Conservation (phyloP, 2,888 invertebrate species). For the Pollenia angustigena region DNA sequence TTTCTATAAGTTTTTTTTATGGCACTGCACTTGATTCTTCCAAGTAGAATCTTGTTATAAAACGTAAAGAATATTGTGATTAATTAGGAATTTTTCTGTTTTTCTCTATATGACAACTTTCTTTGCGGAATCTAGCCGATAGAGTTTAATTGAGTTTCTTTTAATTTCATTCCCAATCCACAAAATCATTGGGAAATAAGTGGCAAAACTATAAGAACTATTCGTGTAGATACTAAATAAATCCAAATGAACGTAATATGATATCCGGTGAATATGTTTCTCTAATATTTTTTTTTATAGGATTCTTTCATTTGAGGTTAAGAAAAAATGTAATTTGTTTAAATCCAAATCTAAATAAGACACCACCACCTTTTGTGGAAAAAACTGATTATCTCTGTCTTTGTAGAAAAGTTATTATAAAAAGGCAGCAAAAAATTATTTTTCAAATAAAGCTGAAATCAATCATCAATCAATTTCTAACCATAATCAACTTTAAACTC, state of each 20-base stretch:
- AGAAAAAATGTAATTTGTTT: not conserved
- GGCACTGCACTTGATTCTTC: constrained; percentile 11
- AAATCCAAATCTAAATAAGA: constrained; percentile 27
- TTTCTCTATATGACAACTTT: constrained; percentile 13
- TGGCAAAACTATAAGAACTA: constrained; percentile 62
- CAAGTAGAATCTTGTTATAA: not conserved
- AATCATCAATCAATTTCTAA: constrained; percentile 70
- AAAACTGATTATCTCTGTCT: constrained; percentile 63
- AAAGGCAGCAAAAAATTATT: not conserved
- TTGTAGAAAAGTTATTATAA: not conserved
- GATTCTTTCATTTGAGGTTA: not conserved
- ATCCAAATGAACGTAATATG: constrained; percentile 69
- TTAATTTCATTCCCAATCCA: constrained; percentile 43
- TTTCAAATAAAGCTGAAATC: constrained; percentile 27
- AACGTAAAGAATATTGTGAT: constrained; percentile 30
- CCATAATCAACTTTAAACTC: constrained; percentile 65
- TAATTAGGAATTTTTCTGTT: constrained; percentile 44
- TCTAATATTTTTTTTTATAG: not conserved
- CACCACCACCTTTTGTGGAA: constrained; percentile 50
- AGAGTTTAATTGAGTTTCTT: constrained; percentile 49
- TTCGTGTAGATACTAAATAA: constrained; percentile 40
- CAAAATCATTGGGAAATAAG: constrained; percentile 55
- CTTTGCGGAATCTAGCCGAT: constrained; percentile 14
- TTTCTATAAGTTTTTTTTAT: constrained; percentile 34
- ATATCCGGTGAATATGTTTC: constrained; percentile 70